Percentiles rank a stretch among this genome's conserved stretches.
Conservation (phyloP, 2,797 vertebrate species). For the Mormyrops attenuatus region DNA sequence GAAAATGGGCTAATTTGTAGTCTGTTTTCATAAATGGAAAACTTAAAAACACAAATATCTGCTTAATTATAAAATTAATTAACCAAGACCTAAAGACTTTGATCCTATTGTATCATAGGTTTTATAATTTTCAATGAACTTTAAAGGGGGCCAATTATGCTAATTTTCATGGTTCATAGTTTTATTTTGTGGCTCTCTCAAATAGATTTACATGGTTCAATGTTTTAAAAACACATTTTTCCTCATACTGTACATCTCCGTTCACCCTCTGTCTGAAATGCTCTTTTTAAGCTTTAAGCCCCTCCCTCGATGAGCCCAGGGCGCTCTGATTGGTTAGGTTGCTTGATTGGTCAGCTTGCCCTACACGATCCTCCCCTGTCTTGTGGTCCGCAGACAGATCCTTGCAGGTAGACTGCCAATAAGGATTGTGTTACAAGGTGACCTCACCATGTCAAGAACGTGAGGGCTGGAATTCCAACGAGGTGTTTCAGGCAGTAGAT, state of each 20-base stretch:
- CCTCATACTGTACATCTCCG: neutral
- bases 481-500: neutral
- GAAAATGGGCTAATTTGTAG: neutral
- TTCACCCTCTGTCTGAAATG: neutral
- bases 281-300: neutral
- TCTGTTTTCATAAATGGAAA: neutral
- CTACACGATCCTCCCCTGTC: neutral
- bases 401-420: neutral
- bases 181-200: neutral
- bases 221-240: neutral
- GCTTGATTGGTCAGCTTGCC: neutral
- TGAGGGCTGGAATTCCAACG: neutral
- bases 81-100: neutral
- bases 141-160: neutral
- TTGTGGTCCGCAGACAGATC: neutral
- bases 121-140: neutral
- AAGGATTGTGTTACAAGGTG: neutral
- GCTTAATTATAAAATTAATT: neutral
- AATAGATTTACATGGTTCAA: neutral
- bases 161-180: neutral
- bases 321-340: neutral
- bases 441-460: neutral
- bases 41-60: neutral
- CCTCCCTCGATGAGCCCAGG: neutral
- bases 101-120: neutral